phyloP scores from a whole-genome alignment of 2,113 vertebrate species.

The Genyomyrus donnyi region DNA sequence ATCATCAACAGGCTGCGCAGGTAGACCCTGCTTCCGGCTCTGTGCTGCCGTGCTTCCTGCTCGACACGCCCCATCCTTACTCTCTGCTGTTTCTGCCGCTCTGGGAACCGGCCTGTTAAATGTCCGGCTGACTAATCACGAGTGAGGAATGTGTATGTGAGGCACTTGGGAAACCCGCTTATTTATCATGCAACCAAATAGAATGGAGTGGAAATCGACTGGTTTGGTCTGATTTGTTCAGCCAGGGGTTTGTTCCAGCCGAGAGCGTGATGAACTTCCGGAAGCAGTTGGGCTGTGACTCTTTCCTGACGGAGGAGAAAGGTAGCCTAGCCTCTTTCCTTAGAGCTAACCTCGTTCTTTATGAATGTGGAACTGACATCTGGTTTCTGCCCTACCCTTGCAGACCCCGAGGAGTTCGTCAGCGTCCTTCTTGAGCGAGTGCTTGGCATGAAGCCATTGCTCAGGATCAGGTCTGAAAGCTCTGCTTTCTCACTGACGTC shows the following conservation, averaged over 20 bases:
- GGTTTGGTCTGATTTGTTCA: conserved; percentile 28
- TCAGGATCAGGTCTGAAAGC: conserved; percentile 58
- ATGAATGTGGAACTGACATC: not conserved
- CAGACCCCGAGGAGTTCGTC: conserved; percentile 71
- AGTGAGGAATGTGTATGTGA: not conserved
- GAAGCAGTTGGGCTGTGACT: conserved; percentile 62
- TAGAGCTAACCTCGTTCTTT: not conserved
- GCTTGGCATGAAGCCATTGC: conserved; percentile 57
- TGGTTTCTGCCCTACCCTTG: not conserved
- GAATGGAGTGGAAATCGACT: not conserved
- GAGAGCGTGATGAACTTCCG: conserved; percentile 67
- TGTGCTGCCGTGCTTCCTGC: not conserved
- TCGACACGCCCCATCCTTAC: not conserved
- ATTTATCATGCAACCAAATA: not conserved
- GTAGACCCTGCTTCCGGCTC: conserved; percentile 34
- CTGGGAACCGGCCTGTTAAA: not conserved
- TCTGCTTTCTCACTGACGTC: not conserved
- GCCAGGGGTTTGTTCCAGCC: conserved; percentile 66
- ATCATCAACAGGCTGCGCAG: conserved; percentile 67
- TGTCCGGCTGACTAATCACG: not conserved
- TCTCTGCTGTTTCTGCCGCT: not conserved
- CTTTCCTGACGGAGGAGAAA: conserved; percentile 66
- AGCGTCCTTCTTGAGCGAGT: conserved; percentile 60
- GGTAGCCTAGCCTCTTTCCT: conserved; percentile 39
- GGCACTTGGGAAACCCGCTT: not conserved